Percentiles rank a stretch among this genome's conserved stretches.
Conservation (phyloP, 2,888 invertebrate species). For the Conchocele bisecta region DNA sequence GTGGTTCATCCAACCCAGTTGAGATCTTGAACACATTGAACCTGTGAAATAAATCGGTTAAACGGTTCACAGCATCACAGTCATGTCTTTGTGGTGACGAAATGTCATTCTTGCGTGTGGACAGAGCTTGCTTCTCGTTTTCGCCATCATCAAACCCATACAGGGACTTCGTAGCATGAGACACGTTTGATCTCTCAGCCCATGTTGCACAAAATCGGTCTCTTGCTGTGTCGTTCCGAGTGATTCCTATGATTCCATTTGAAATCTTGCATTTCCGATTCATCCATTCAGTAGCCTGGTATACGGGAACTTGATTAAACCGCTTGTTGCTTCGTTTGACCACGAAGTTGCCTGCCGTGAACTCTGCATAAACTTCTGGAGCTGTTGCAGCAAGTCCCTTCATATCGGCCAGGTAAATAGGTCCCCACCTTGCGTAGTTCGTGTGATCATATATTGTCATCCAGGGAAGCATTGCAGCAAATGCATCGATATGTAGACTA, state of each 20-base stretch:
- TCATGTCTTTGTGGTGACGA: too few relatives aligned
- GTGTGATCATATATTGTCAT: constrained; percentile 39
- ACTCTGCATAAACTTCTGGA: constrained; percentile 37
- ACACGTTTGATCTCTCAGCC: constrained; percentile 25
- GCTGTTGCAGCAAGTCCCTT: constrained; percentile 8
- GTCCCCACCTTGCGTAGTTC: constrained; percentile 51
- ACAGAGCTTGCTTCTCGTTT: too few relatives aligned
- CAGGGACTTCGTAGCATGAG: constrained; percentile 8
- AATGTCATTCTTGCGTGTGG: too few relatives aligned
- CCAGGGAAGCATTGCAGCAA: constrained; percentile 44
- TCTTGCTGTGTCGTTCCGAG: constrained; percentile 30
- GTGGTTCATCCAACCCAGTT: too few relatives aligned
- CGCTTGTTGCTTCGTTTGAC: constrained; percentile 29
- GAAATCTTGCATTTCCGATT: constrained; percentile 35
- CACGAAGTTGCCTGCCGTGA: constrained; percentile 36
- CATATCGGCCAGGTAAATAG: constrained; percentile 51
- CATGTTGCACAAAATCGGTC: constrained; percentile 39
- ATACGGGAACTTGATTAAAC: constrained; percentile 42
- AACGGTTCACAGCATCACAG: too few relatives aligned
- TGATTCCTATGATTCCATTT: constrained; percentile 43
- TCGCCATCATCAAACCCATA: too few relatives aligned
- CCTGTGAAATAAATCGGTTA: too few relatives aligned
- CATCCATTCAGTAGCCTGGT: constrained; percentile 46
- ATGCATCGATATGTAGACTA: constrained; percentile 37
- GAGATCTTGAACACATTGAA: too few relatives aligned